Conservation (phyloP, 2,888 invertebrate species). For the Psylliodes chrysocephalus region DNA sequence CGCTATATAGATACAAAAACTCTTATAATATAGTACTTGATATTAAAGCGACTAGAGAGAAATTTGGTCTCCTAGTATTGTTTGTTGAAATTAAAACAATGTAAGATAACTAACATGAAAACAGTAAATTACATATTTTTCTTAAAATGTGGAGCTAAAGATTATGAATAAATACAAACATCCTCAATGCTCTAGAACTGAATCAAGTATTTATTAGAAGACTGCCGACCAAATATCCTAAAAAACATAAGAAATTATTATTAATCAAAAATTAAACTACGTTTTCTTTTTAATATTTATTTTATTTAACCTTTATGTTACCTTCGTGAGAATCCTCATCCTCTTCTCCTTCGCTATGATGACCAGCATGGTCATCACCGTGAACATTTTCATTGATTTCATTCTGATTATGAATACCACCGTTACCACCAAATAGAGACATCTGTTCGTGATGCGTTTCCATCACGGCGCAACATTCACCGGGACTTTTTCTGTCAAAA, state of each 20-base stretch:
- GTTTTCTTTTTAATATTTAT: too few species aligned
- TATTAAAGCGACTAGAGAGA: constrained; percentile 32
- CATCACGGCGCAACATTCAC: constrained; percentile 62
- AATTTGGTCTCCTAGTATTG: constrained; percentile 32
- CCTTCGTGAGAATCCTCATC: constrained; percentile 28
- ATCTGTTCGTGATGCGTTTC: constrained; percentile 61
- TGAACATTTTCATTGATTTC: constrained; percentile 14
- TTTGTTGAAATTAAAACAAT: constrained; percentile 26
- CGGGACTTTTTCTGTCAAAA: constrained; percentile 36
- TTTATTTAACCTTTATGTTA: neutral
- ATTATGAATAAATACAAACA: constrained; percentile 25
- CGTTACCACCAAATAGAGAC: constrained; percentile 59
- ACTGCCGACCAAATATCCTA: constrained; percentile 32
- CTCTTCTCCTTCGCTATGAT: constrained; percentile 25
- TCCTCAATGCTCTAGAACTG: constrained; percentile 9
- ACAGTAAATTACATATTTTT: constrained; percentile 24
- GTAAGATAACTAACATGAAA: constrained; percentile 28
- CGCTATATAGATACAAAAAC: constrained; percentile 31
- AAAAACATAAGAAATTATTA: constrained; percentile 3
- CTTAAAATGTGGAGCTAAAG: constrained; percentile 10
- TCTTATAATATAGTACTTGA: constrained; percentile 27
- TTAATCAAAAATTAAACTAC: neutral
- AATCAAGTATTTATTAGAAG: constrained; percentile 29
- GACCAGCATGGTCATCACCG: constrained; percentile 12
- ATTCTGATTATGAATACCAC: constrained; percentile 24